These are phyloP conservation scores for Crotalus helleri DNA, from an alignment of 2,113 vertebrate genomes.

Conservation along the genomic window DNA sequence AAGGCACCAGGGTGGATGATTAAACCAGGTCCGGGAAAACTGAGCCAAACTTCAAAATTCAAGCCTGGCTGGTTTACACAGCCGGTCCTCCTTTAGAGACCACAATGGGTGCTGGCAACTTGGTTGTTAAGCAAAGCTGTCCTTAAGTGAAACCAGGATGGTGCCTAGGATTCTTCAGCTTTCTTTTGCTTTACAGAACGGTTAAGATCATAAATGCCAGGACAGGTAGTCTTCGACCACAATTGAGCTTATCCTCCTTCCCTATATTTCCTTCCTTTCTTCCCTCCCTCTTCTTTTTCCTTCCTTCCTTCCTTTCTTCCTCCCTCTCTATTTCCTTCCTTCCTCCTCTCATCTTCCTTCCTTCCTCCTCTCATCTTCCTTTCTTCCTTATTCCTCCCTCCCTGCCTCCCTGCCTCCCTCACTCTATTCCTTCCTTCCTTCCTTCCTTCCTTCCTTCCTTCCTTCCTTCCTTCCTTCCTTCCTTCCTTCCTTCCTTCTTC, in stretches of 20 bases:
- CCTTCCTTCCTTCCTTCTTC: no score
- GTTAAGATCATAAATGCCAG: background rate
- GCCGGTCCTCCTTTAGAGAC: background rate
- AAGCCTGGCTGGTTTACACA: background rate
- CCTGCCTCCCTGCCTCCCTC: background rate
- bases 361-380: no score
- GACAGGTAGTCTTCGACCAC: background rate
- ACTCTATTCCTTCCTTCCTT: no score
- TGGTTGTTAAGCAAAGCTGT: background rate
- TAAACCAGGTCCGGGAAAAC: background rate
- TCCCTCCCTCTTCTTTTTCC: no score
- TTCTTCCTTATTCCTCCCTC: no score
- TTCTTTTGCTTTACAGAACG: background rate
- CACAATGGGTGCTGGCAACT: background rate
- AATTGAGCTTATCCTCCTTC: background rate
- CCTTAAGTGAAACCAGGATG: background rate
- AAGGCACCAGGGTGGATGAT: background rate
- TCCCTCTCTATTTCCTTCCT: no score
- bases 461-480: no score
- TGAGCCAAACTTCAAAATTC: background rate
- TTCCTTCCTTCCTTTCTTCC: no score
- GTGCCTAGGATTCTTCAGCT: background rate
- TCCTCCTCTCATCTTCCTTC: no score
- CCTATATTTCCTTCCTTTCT: no score
- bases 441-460: fast-evolving